A percentile compares a stretch with the other conserved stretches of the same genome.
Conservation (phyloP, 92 coral and sea anemone genomes). For the Paramuricea clavata region DNA sequence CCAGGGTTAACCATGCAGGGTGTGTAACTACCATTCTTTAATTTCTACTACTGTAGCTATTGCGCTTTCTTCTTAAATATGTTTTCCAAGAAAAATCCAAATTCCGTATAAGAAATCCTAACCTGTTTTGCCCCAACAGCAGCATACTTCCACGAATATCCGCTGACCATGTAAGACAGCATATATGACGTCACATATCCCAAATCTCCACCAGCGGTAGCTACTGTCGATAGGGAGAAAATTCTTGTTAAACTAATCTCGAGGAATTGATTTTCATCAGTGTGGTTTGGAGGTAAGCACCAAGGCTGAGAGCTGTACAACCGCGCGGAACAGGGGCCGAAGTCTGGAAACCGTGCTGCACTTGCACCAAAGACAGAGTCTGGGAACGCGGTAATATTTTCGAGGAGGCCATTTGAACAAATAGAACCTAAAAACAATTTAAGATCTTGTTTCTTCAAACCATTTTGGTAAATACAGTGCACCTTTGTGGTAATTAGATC, state of each 20-base stretch:
- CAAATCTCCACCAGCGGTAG: constrained; percentile 6
- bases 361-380: background rate
- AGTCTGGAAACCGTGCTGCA: background rate
- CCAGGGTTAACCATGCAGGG: too few species aligned
- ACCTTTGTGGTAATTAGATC: too few species aligned
- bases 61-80: too few species aligned
- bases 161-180: constrained; percentile 10
- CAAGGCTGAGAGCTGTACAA: constrained; percentile 15
- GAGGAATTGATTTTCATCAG: background rate
- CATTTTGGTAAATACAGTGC: too few species aligned
- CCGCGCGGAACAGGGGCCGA: background rate
- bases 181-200: constrained; percentile 24
- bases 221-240: constrained; percentile 7
- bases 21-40: too few species aligned
- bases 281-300: background rate
- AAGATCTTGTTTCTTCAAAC: too few species aligned
- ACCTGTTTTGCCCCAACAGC: background rate
- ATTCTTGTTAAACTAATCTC: background rate
- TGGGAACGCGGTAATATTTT: background rate
- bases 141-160: background rate
- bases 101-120: background rate
- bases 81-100: background rate
- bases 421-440: background rate
- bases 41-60: too few species aligned
- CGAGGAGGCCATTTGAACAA: background rate